Percentiles rank a stretch among this genome's conserved stretches.
Conservation (phyloP, 2,113 vertebrate genomes). For the Xiphias gladius region DNA sequence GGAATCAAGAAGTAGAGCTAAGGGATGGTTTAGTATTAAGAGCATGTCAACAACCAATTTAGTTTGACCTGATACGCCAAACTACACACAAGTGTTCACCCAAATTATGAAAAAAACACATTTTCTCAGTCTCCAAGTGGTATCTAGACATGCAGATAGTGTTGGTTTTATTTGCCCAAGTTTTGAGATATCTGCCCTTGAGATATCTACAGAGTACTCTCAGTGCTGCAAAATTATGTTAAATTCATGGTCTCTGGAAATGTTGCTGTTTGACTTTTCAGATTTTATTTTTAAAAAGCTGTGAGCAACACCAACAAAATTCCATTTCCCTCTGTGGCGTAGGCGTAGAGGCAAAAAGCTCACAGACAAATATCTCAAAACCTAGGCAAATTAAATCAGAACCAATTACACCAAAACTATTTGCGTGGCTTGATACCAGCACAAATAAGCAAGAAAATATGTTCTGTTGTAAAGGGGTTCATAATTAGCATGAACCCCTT, state of each 20-base stretch:
- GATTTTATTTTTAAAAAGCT: neutral
- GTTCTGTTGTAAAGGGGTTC: too few relatives aligned
- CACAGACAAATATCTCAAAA: neutral
- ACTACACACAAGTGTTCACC: conserved; percentile 5
- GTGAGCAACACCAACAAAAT: neutral
- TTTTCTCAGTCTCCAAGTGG: neutral
- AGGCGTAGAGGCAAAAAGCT: neutral
- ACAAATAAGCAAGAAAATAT: neutral
- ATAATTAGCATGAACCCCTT: neutral
- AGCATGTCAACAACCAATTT: conserved; percentile 31
- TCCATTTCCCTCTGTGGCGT: neutral
- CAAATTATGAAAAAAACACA: conserved; percentile 1
- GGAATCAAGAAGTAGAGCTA: conserved; percentile 27
- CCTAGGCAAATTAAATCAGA: neutral
- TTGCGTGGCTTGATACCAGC: neutral
- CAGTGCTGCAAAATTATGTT: neutral
- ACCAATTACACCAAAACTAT: neutral
- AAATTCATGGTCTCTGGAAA: neutral
- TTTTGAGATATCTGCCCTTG: neutral
- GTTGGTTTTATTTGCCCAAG: neutral
- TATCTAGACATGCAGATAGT: conserved; percentile 9
- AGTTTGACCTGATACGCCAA: conserved; percentile 2
- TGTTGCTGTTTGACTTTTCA: conserved; percentile 1
- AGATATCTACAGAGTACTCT: neutral
- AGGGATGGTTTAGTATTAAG: conserved; percentile 38